A percentile compares a stretch with the other conserved stretches of the same genome.
Conservation (phyloP, 2,888 invertebrate species). For the Acronicta alni region DNA sequence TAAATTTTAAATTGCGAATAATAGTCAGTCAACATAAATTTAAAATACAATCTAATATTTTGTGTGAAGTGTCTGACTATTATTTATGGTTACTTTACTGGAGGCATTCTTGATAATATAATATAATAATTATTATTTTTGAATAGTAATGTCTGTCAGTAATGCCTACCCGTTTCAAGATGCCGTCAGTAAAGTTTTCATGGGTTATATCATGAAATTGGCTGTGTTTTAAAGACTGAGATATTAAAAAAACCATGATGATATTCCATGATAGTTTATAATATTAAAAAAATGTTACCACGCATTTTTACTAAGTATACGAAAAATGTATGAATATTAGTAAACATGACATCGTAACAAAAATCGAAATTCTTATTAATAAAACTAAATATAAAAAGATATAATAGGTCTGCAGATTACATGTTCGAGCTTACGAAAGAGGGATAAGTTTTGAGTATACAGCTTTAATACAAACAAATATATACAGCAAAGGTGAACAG, state of each 20-base stretch:
- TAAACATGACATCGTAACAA: slow-evolving; percentile 60
- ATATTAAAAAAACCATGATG: slow-evolving; percentile 58
- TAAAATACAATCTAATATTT: neutral
- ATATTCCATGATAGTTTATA: slow-evolving; percentile 55
- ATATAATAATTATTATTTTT: slow-evolving; percentile 7
- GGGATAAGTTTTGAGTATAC: slow-evolving; percentile 88
- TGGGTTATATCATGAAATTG: slow-evolving; percentile 66
- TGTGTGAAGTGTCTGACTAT: slow-evolving; percentile 25
- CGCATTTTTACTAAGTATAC: slow-evolving; percentile 50
- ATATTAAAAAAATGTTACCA: slow-evolving; percentile 38
- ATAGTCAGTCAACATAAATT: slow-evolving; percentile 30
- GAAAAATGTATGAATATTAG: slow-evolving; percentile 20
- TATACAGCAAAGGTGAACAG: slow-evolving; percentile 80
- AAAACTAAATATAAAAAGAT: slow-evolving; percentile 24
- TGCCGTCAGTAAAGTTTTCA: slow-evolving; percentile 50
- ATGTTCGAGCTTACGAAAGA: slow-evolving; percentile 70
- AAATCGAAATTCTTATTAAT: slow-evolving; percentile 17
- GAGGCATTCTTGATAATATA: slow-evolving; percentile 36
- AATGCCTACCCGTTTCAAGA: slow-evolving; percentile 30
- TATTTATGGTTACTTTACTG: slow-evolving; percentile 53
- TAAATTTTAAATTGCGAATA: slow-evolving; percentile 49
- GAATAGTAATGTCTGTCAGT: slow-evolving; percentile 33
- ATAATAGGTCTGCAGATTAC: slow-evolving; percentile 71
- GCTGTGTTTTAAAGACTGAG: slow-evolving; percentile 55
- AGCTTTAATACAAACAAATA: slow-evolving; percentile 69